phyloP scores from a whole-genome alignment of 2,797 vertebrate genomes.

The Cephalopachus bancanus region DNA sequence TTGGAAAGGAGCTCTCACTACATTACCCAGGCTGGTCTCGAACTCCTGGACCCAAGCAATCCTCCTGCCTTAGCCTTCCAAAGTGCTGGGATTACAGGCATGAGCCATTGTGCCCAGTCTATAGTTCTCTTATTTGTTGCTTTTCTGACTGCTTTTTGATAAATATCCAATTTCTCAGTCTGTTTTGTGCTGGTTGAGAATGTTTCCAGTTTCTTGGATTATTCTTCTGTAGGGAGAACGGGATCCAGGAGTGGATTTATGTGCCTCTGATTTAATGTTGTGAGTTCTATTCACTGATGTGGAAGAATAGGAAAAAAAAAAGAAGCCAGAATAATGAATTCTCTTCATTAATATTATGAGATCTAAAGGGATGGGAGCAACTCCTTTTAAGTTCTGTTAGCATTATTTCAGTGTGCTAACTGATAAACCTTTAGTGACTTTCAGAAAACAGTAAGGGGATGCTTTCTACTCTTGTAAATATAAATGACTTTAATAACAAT shows the following conservation, averaged over 20 bases:
- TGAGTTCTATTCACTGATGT: not conserved
- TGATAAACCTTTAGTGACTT: not conserved
- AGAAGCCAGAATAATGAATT: not conserved
- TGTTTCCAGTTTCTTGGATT: not conserved
- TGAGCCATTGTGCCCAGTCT: too few species aligned
- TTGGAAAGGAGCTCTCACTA: too few species aligned
- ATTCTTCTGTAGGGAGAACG: not conserved
- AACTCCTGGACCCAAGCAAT: too few species aligned
- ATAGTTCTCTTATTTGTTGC: not conserved
- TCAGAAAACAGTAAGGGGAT: not conserved
- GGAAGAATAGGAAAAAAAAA: not conserved
- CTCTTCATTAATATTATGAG: not conserved
- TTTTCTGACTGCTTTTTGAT: not conserved
- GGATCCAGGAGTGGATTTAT: not conserved
- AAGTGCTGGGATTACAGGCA: too few species aligned
- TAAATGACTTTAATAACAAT: not conserved
- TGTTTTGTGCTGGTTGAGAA: not conserved
- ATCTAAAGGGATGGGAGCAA: not conserved
- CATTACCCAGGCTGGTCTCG: too few species aligned
- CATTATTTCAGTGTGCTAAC: not conserved
- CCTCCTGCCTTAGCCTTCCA: too few species aligned
- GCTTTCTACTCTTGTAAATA: not conserved
- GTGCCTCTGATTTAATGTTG: not conserved
- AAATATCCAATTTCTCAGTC: not conserved
- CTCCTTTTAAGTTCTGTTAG: slow-evolving; percentile 12